Evolutionary conservation across 2,888 invertebrate species (phyloP).

Genomic region (Cantharis rustica): DNA sequence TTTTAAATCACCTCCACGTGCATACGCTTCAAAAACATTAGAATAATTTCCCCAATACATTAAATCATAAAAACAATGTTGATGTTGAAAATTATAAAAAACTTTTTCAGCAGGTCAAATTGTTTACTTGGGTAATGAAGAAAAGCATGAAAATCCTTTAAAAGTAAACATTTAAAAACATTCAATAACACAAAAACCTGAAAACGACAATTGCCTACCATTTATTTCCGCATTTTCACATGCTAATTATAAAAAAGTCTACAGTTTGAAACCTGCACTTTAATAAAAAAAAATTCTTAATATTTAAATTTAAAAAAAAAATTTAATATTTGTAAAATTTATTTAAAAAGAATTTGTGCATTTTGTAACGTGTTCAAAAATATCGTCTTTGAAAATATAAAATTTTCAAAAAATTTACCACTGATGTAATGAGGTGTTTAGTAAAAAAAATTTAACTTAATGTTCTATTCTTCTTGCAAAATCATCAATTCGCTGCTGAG

Average conservation of each 20-base stretch:
- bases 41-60: neutral
- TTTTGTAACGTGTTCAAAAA: neutral
- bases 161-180: neutral
- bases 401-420: too few relatives aligned
- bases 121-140: neutral
- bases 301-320: too few relatives aligned
- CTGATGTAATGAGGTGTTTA: too few relatives aligned
- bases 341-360: neutral
- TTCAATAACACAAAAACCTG: neutral
- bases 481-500: too few relatives aligned
- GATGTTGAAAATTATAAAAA: neutral
- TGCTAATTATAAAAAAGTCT: neutral
- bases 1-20: too few relatives aligned
- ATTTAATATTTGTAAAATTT: too few relatives aligned
- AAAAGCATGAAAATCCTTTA: neutral
- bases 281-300: neutral
- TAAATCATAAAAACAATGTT: too few relatives aligned
- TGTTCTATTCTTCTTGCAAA: too few relatives aligned
- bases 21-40: too few relatives aligned
- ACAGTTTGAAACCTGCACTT: neutral
- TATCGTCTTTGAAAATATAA: too few relatives aligned
- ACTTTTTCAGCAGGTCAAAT: neutral
- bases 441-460: too few relatives aligned
- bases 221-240: neutral
- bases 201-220: neutral